Evolutionary conservation across 2,113 vertebrate species (phyloP).

Genomic region (Siniperca knerii): DNA sequence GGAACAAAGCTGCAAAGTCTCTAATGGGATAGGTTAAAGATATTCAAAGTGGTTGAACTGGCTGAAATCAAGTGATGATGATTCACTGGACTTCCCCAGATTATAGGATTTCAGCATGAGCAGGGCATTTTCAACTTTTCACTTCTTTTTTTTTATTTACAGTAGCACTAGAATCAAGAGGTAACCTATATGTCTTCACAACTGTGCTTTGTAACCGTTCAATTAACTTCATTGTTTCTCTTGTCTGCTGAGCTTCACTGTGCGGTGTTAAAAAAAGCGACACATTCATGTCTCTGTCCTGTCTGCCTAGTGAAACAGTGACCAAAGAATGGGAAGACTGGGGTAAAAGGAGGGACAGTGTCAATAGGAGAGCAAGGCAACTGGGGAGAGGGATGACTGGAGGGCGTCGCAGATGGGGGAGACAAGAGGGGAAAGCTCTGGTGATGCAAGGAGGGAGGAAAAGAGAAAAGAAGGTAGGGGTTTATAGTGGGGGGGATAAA

Average conservation of each 20-base stretch:
- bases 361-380: slow-evolving; percentile 34
- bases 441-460: slow-evolving; percentile 1
- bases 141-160: no score
- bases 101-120: slow-evolving; percentile 4
- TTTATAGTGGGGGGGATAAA: slow-evolving; percentile 49
- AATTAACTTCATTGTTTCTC: neutral
- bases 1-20: neutral
- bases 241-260: neutral
- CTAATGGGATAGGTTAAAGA: neutral
- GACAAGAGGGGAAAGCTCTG: neutral
- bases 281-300: slow-evolving; percentile 14
- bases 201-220: neutral
- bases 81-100: slow-evolving; percentile 31
- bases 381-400: slow-evolving; percentile 35
- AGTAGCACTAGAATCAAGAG: neutral
- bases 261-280: neutral
- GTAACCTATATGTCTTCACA: no score
- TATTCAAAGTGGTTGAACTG: neutral
- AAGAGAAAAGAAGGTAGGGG: slow-evolving; percentile 52
- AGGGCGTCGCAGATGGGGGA: slow-evolving; percentile 21
- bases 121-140: neutral
- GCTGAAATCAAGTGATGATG: neutral
- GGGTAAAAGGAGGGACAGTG: neutral
- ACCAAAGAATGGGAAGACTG: slow-evolving; percentile 22
- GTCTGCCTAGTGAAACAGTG: slow-evolving; percentile 1